These are phyloP conservation scores for Panthera tigris DNA, from an alignment of 2,113 vertebrate genomes.

Conservation along the genomic window DNA sequence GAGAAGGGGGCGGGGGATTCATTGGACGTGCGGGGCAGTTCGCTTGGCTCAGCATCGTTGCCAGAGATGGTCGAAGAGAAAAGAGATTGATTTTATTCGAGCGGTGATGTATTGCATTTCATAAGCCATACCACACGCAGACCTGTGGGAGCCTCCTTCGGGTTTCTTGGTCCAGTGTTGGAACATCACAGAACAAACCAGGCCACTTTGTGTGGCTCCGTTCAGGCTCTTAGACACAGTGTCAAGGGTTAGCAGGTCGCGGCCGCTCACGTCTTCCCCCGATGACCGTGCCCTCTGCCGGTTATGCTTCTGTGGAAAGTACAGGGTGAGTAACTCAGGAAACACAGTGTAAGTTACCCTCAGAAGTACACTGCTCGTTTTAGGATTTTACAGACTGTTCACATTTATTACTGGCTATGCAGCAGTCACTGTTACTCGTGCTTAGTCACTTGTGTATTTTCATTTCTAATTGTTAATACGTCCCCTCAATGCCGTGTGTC, in stretches of 20 bases:
- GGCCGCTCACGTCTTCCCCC: neutral
- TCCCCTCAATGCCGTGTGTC: neutral
- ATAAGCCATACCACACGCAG: neutral
- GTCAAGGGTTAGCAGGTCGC: neutral
- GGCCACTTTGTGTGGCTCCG: neutral
- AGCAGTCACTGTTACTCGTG: neutral
- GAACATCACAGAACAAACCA: neutral
- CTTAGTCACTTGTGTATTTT: neutral
- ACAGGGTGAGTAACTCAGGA: neutral
- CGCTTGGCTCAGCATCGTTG: neutral
- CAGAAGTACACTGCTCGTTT: neutral
- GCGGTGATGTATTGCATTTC: neutral
- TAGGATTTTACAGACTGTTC: neutral
- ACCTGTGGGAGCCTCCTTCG: neutral
- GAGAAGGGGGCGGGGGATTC: neutral
- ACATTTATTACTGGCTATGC: fast-evolving
- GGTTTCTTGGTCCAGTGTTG: neutral
- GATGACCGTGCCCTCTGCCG: neutral
- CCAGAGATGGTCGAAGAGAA: neutral
- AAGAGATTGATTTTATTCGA: neutral
- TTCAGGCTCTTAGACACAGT: neutral
- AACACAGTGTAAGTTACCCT: no score
- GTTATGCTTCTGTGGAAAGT: neutral
- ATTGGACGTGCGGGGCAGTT: neutral
- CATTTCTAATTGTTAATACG: neutral